Evolutionary conservation across 2,888 invertebrate genomes (phyloP).

Genomic region (Tetranychus piercei): DNA sequence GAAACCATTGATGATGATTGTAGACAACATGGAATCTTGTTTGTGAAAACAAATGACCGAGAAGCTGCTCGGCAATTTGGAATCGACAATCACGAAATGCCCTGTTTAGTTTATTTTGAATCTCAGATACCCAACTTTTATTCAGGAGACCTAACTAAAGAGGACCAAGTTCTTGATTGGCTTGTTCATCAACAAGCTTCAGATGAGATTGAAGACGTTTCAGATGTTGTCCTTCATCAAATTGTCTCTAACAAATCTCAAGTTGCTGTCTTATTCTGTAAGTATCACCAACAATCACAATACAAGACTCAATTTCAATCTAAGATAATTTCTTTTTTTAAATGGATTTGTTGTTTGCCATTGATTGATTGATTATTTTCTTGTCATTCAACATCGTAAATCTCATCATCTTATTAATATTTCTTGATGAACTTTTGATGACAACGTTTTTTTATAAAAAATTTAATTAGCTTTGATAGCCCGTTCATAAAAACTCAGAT

Average conservation of each 20-base stretch:
- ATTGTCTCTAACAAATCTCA: slow-evolving; percentile 74
- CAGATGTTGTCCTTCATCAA: slow-evolving; percentile 46
- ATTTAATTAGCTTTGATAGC: too few species aligned
- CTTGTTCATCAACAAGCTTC: slow-evolving; percentile 65
- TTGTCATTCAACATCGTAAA: too few species aligned
- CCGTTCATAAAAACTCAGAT: too few species aligned
- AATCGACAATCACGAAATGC: slow-evolving; percentile 45
- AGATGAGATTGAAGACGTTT: slow-evolving; percentile 81
- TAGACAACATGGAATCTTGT: slow-evolving; percentile 65
- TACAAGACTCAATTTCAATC: too few species aligned
- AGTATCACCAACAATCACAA: slow-evolving; percentile 34
- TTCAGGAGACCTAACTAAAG: slow-evolving; percentile 60
- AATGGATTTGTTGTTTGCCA: not conserved
- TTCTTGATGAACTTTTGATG: slow-evolving; percentile 5
- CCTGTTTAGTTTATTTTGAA: slow-evolving; percentile 29
- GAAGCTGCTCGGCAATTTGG: slow-evolving; percentile 68
- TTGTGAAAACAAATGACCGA: slow-evolving; percentile 59
- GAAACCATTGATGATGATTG: slow-evolving; percentile 88
- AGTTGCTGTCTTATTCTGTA: slow-evolving; percentile 77
- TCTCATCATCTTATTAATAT: not conserved
- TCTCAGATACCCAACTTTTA: slow-evolving; percentile 22
- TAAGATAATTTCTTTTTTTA: too few species aligned
- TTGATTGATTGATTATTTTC: not conserved
- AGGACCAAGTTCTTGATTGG: slow-evolving; percentile 78
- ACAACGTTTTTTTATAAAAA: not conserved